These are phyloP conservation scores for Neopipo cinnamomea DNA, from an alignment of 2,113 vertebrate species.

Conservation along the genomic window DNA sequence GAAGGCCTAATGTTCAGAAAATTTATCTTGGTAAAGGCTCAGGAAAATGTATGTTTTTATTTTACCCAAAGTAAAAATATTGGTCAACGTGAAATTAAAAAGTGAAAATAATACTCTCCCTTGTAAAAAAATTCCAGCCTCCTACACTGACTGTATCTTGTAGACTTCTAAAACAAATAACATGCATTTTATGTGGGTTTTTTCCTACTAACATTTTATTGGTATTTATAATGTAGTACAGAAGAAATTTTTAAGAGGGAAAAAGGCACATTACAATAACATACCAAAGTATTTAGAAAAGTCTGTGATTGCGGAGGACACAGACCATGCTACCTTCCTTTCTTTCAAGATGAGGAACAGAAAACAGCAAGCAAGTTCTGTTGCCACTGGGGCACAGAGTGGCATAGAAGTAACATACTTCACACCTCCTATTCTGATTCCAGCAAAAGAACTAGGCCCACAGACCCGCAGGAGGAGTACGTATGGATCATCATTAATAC, in stretches of 20 bases:
- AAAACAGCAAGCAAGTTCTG: not conserved
- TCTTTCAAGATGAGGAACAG: not conserved
- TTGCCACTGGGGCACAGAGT: not conserved
- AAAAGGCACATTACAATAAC: conserved; percentile 53
- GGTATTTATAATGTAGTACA: conserved; percentile 56
- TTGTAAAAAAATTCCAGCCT: conserved; percentile 57
- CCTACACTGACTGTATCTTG: conserved; percentile 31
- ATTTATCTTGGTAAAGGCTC: conserved; percentile 68
- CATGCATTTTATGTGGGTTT: conserved; percentile 31
- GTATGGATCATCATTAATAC: not conserved
- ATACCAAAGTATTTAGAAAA: conserved; percentile 38
- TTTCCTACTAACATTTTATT: conserved; percentile 59
- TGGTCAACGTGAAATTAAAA: conserved; percentile 67
- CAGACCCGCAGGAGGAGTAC: not conserved
- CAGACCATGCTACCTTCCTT: not conserved
- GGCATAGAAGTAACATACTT: not conserved
- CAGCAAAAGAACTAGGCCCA: not conserved
- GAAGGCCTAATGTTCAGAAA: conserved; percentile 62
- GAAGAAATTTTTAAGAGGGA: conserved; percentile 45
- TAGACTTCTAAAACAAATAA: conserved; percentile 63
- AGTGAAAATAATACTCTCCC: conserved; percentile 58
- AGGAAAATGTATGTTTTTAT: conserved; percentile 70
- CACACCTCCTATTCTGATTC: not conserved
- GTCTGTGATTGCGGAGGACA: not conserved
- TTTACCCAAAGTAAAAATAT: conserved; percentile 69